Percentiles rank a stretch among this genome's conserved stretches.
phyloP scores from a whole-genome alignment of 2,888 invertebrate genomes.

The Diabrotica balteata region DNA sequence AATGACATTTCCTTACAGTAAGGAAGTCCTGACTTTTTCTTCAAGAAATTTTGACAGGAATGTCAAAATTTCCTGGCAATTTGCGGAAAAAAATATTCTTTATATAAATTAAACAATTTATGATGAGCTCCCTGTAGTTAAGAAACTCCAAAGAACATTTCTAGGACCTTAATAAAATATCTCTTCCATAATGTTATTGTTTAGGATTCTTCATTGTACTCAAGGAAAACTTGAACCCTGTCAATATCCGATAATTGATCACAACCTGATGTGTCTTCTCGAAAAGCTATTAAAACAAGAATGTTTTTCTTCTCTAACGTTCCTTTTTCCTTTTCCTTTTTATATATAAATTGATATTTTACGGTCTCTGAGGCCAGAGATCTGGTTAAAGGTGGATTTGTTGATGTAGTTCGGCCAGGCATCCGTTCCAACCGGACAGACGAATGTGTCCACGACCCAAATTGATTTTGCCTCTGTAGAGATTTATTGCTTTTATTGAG shows the following conservation, averaged over 20 bases:
- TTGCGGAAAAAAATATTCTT: no score
- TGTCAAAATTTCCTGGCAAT: no score
- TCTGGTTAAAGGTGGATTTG: slow-evolving; percentile 51
- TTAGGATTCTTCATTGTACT: no score
- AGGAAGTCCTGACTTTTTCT: no score
- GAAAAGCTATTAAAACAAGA: slow-evolving; percentile 15
- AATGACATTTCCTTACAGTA: no score
- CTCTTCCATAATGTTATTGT: no score
- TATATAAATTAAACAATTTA: no score
- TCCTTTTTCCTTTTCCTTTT: slow-evolving; percentile 24
- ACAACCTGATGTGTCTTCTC: slow-evolving; percentile 12
- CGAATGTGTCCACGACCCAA: slow-evolving; percentile 50
- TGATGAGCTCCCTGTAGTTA: no score
- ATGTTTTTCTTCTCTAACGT: slow-evolving; percentile 28
- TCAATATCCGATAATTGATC: slow-evolving; percentile 7
- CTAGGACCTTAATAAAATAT: no score
- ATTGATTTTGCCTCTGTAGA: slow-evolving; percentile 55
- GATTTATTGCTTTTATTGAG: slow-evolving; percentile 58
- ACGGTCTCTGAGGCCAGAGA: slow-evolving; percentile 52
- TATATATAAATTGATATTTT: slow-evolving; percentile 57
- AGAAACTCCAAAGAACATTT: no score
- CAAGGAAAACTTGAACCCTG: no score
- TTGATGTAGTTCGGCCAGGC: slow-evolving; percentile 43
- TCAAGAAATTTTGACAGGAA: no score
- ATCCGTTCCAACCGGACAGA: slow-evolving; percentile 42